These are phyloP conservation scores for Holothuria leucospilota DNA, from an alignment of 53 echinoderm and acorn worm species.

Conservation along the genomic window DNA sequence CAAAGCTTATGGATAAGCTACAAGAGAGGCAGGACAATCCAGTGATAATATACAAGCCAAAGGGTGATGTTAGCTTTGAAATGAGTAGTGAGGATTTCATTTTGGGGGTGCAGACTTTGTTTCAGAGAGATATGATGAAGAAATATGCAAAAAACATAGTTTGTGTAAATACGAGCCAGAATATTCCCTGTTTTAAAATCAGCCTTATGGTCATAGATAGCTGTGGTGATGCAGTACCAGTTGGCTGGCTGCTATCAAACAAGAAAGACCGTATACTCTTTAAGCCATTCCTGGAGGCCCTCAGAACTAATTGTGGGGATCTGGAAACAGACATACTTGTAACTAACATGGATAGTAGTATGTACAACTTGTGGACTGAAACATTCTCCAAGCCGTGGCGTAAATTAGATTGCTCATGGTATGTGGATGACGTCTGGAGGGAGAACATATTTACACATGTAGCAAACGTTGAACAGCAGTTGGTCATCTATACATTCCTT, in stretches of 20 bases:
- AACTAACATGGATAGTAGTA: slow-evolving; percentile 6
- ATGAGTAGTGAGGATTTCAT: slow-evolving; percentile 32
- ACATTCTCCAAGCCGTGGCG: slow-evolving; percentile 28
- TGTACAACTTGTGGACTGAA: slow-evolving; percentile 18
- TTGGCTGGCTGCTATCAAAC: not conserved
- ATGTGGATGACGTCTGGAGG: slow-evolving; percentile 24
- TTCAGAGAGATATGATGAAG: slow-evolving; percentile 7
- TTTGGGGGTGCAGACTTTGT: slow-evolving; percentile 2
- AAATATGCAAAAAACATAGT: slow-evolving; percentile 1
- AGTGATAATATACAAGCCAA: slow-evolving; percentile 3
- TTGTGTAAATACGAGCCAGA: not conserved
- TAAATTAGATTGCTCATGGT: slow-evolving; percentile 22
- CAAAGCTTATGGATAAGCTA: not conserved
- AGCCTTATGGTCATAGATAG: not conserved
- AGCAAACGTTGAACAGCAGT: not conserved
- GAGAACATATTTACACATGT: not conserved
- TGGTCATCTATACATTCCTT: slow-evolving; percentile 14
- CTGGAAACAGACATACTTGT: slow-evolving; percentile 10
- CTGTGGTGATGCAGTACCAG: not conserved
- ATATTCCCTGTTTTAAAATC: not conserved
- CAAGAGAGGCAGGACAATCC: slow-evolving; percentile 8
- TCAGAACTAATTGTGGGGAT: slow-evolving; percentile 14
- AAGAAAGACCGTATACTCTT: slow-evolving; percentile 5
- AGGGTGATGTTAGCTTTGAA: slow-evolving; percentile 12
- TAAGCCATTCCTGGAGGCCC: slow-evolving; percentile 5